A percentile compares a stretch with the other conserved stretches of the same genome.
phyloP scores from a whole-genome alignment of 2,888 invertebrate genomes.

The Xylophagus ater region DNA sequence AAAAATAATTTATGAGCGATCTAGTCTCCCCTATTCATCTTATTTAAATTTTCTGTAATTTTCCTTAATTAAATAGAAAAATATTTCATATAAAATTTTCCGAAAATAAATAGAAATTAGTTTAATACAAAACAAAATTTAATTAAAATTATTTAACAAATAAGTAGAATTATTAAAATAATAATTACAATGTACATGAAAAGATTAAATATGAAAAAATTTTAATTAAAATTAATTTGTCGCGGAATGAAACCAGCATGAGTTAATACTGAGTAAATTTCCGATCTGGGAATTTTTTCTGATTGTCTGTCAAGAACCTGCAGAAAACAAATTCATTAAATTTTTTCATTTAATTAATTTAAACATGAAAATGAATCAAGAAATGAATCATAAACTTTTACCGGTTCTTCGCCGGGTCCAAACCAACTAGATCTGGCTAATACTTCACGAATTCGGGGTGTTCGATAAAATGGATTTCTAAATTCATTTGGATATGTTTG shows the following conservation, averaged over 20 bases:
- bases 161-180: too few species aligned
- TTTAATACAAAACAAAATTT: too few species aligned
- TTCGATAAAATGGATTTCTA: slow-evolving; percentile 48
- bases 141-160: too few species aligned
- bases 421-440: slow-evolving; percentile 48
- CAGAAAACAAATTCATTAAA: slow-evolving; percentile 9
- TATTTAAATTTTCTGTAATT: too few species aligned
- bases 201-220: slow-evolving; percentile 7
- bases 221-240: too few species aligned
- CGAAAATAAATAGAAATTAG: too few species aligned
- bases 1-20: too few species aligned
- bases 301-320: slow-evolving; percentile 50
- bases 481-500: slow-evolving; percentile 45
- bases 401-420: slow-evolving; percentile 50
- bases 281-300: slow-evolving; percentile 47
- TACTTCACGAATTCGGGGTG: slow-evolving; percentile 44
- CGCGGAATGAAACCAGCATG: slow-evolving; percentile 51
- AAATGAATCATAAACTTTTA: slow-evolving; percentile 23
- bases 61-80: too few species aligned
- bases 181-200: slow-evolving; percentile 5
- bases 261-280: slow-evolving; percentile 52
- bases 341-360: neutral
- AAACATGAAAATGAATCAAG: neutral
- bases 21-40: too few species aligned
- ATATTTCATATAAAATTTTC: too few species aligned